Evolutionary conservation across 1,140 invertebrate species (phyloP), one percentile per base, ranked within the genome.

Genomic region (Hirudo medicinalis): DNA sequence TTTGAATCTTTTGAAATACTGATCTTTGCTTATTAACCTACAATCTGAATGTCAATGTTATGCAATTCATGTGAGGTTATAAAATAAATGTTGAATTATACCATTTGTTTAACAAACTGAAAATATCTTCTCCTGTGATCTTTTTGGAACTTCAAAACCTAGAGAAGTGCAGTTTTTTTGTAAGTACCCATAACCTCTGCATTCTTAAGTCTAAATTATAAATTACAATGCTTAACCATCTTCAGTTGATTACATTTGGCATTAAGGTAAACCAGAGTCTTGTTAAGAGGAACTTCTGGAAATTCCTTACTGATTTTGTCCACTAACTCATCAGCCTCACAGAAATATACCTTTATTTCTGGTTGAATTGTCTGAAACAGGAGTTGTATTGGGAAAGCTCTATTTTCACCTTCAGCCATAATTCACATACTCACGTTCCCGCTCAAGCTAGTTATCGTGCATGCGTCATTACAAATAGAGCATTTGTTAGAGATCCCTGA

Each of bases 81-180:
- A 19, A n/a, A 63, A 4, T 63, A 63, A 63, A 63, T 63, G 29
- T 11, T 63, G 22, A 63, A 63, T 63, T 25, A 13, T 63, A 63
- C 57, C 57, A 63, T 63, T 22, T 22, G 57, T 11, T 63, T 63
- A 22, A 63, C 29, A 63, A 25, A 63, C 17, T 63, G 57, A 63
- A 63, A 19, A 63, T 63, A 63, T 63, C 57, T 63, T 63, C 19
- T 63, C 15, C 29, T 22, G 15, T 63, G 57, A 11, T 63, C 57
- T 11, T 63, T 63, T 63, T 63, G 57, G 29, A 63, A 63, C 57
- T 63, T 63, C 29, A 63, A 63, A 25, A 63, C 57, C 57, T 63
- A 13, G 13, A 2, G 17, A 63, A 25, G 17, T 11, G 29, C 11
- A 13, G 11, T 63, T 63, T 9, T 63, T 9, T 63, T n/a, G 57